These are phyloP conservation scores for Drosophila nikananu DNA, from an alignment of 1,140 invertebrate species.

Conservation along the genomic window DNA sequence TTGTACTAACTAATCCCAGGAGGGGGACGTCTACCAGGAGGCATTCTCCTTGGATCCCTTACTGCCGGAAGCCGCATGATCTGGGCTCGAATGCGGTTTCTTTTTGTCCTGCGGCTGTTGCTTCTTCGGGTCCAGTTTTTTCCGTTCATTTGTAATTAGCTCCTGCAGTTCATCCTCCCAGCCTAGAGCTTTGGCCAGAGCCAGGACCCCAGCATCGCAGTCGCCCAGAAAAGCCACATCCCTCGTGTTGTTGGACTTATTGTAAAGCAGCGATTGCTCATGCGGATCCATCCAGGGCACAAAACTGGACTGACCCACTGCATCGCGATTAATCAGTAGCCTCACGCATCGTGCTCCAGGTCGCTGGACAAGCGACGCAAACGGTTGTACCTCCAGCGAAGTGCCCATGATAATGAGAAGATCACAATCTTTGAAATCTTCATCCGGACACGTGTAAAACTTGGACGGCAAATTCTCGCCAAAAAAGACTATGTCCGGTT, in stretches of 20 bases:
- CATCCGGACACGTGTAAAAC: constrained; percentile 89
- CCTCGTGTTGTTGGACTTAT: constrained; percentile 88
- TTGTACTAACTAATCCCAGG: constrained; percentile 15
- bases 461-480: constrained; percentile 93
- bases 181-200: constrained; percentile 92
- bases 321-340: constrained; percentile 94
- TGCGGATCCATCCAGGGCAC: constrained; percentile 52
- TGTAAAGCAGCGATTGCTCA: constrained; percentile 87
- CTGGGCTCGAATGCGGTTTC: constrained; percentile 15
- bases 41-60: neutral
- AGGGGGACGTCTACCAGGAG: neutral
- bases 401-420: constrained; percentile 98
- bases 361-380: constrained; percentile 94
- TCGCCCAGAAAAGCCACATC: constrained; percentile 95
- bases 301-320: constrained; percentile 87
- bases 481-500: constrained; percentile 98
- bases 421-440: constrained; percentile 95
- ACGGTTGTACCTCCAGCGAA: constrained; percentile 97
- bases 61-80: constrained; percentile 3
- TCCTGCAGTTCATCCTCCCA: constrained; percentile 90
- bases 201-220: constrained; percentile 94
- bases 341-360: constrained; percentile 90
- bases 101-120: constrained; percentile 8
- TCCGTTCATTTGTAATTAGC: constrained; percentile 87
- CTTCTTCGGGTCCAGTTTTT: constrained; percentile 36